Evolutionary conservation across 2,888 invertebrate species (phyloP).

Genomic region (Rugalucina vietnamica): DNA sequence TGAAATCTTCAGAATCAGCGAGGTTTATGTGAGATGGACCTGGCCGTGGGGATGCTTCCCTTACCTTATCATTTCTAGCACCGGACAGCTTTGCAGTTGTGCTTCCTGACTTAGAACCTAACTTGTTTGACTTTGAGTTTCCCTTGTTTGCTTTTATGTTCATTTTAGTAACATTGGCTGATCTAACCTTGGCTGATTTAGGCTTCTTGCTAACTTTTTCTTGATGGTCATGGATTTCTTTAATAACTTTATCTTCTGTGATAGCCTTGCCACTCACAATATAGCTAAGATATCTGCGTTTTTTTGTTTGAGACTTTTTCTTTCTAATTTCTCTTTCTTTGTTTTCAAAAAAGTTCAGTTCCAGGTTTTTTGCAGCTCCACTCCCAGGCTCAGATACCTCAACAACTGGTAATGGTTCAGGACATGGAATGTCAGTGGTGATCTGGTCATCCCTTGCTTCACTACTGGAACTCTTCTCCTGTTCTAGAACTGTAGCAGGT

Average conservation of each 20-base stretch:
- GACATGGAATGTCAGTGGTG: no score
- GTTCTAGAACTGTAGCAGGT: background rate
- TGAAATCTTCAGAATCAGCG: background rate
- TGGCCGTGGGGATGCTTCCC: background rate
- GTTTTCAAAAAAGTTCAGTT: background rate
- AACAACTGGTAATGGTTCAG: background rate
- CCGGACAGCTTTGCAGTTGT: background rate
- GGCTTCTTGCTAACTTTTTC: background rate
- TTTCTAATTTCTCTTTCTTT: background rate
- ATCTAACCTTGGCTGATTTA: background rate
- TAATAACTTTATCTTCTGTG: background rate
- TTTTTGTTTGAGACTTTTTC: slow-evolving; percentile 7
- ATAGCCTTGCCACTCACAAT: slow-evolving; percentile 27
- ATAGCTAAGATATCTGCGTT: background rate
- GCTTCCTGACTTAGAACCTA: background rate
- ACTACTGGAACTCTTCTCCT: background rate
- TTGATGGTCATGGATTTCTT: slow-evolving; percentile 1
- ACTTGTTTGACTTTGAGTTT: background rate
- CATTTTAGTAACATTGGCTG: background rate
- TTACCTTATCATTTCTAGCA: background rate
- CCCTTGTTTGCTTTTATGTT: background rate
- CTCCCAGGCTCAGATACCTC: background rate
- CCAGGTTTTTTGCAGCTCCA: background rate
- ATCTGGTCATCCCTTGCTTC: no score
- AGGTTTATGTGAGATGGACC: background rate